A percentile compares a stretch with the other conserved stretches of the same genome.
Conservation (phyloP, 2,113 vertebrate genomes). For the Oostethus manadensis region DNA sequence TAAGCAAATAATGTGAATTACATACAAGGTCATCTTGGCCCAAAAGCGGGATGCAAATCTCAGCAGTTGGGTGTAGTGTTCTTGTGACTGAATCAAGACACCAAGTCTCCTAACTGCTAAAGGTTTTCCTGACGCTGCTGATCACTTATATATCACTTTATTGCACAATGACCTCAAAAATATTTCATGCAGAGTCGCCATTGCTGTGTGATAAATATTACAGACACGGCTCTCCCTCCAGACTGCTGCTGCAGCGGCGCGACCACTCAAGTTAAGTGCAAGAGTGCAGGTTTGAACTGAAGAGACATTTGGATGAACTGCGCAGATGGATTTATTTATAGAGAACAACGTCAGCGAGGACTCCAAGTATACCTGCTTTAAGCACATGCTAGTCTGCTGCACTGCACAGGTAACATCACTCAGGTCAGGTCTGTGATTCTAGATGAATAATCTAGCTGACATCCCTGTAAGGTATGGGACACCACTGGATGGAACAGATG, state of each 20-base stretch:
- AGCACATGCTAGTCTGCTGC: constrained; percentile 1
- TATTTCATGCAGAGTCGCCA: constrained; percentile 11
- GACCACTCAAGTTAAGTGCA: constrained; percentile 53
- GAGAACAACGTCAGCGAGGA: constrained; percentile 19
- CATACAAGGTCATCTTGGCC: no score
- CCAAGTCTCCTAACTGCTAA: no score
- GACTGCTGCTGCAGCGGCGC: constrained; percentile 35
- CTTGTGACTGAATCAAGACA: background rate
- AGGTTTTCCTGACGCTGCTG: background rate
- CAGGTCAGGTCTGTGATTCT: constrained; percentile 9
- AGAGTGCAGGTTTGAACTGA: constrained; percentile 30
- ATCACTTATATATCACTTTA: background rate
- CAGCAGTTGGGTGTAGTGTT: no score
- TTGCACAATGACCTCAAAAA: background rate
- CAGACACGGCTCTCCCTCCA: constrained; percentile 26
- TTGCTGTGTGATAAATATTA: constrained; percentile 42
- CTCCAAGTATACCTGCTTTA: constrained; percentile 24
- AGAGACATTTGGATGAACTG: constrained; percentile 29
- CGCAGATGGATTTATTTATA: constrained; percentile 49
- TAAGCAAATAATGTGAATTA: no score
- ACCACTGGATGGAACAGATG: background rate
- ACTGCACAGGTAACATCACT: constrained; percentile 16
- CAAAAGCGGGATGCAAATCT: no score
- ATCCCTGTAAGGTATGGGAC: constrained; percentile 21
- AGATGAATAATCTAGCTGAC: constrained; percentile 52